phyloP scores from a whole-genome alignment of 2,113 vertebrate genomes.

The Microtus ochrogaster region DNA sequence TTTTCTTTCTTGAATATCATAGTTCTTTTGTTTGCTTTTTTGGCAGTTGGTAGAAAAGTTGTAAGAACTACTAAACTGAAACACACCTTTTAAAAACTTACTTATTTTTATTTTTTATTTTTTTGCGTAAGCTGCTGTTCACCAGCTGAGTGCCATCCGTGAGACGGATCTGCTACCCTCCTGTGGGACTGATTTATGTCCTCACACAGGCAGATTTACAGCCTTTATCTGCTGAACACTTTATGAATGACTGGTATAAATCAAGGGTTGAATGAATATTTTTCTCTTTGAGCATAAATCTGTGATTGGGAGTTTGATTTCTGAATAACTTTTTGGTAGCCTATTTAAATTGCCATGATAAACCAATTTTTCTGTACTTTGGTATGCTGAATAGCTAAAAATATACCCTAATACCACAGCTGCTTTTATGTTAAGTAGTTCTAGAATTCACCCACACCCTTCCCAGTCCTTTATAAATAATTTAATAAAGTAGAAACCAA shows the following conservation, averaged over 20 bases:
- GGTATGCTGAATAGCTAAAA: constrained; percentile 29
- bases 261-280: constrained; percentile 62
- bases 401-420: background rate
- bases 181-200: background rate
- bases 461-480: background rate
- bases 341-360: constrained; percentile 29
- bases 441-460: background rate
- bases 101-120: background rate
- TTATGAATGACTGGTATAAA: constrained; percentile 74
- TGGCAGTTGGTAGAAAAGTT: background rate
- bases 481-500: background rate
- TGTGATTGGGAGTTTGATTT: constrained; percentile 53
- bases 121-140: background rate
- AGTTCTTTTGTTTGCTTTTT: background rate
- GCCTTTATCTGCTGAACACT: constrained; percentile 64
- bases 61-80: background rate
- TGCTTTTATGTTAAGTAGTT: constrained; percentile 35
- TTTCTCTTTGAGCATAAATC: constrained; percentile 70
- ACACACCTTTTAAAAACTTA: background rate
- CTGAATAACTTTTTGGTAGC: constrained; percentile 61
- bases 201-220: constrained; percentile 52
- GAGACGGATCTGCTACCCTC: background rate
- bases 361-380: constrained; percentile 31
- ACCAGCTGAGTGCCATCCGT: background rate
- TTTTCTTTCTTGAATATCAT: background rate